Evolutionary conservation across 2,888 invertebrate genomes (phyloP), one percentile per base, ranked within the genome.

Genomic region (Drosophila melanosoma): DNA sequence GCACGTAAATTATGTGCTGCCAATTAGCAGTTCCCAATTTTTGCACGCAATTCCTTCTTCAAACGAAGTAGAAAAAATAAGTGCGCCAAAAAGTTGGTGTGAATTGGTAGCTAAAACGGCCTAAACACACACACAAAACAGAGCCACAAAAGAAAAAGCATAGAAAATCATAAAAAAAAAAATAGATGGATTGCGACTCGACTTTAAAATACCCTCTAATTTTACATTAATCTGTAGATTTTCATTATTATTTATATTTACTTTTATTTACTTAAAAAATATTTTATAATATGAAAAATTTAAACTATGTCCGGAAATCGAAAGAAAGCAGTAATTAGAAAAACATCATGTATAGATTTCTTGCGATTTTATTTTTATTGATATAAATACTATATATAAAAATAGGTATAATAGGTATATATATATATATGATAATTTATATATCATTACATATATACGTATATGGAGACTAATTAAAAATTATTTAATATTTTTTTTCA

Each of bases 1-100:
- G 86, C 83, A 89, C 81, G 87, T 88, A 88, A 88, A 86, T 86
- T 82, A 90, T 91, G 75, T 84, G 78, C 84, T 80, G 91, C 87
- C 90, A 90, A 91, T 90, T 91, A 90, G 89, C 81, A 87, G 81
- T 67, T 74, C 68, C 76, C 71, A 73, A 69, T 86, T 74, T 78
- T 64, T 67, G 75, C 87, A 83, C 88, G 86, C 90, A 77, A 84
- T 79, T 79, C 59, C 29, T 12, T n/a, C 53, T 15, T 38, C 53
- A 65, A 61, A 42, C 7, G 45, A 15, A 35, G 42, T 32, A 54
- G 23, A 51, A 32, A 52, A 86, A 75, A 86, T 70, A 70, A 56
- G 67, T 56, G 38, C 49, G 52, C 57, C 36, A 42, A 49, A 66
- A 53, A 61, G 49, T 11, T 32, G 40, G n/a, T 33, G 56, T 48